Evolutionary conservation across 2,797 vertebrate genomes (phyloP).

Genomic region (Pseudotriccus pelzelni): DNA sequence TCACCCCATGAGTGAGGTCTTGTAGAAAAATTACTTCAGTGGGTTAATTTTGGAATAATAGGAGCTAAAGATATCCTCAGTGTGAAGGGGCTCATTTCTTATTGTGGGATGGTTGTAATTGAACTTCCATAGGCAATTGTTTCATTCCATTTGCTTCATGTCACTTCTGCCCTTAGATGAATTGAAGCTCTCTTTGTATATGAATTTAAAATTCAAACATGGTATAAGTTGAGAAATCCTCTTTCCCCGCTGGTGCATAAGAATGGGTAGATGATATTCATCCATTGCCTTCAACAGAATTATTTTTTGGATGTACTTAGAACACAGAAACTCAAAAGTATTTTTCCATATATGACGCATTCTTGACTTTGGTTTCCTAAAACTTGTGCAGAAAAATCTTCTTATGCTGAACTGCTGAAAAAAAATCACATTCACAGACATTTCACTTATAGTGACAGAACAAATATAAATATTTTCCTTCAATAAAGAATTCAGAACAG

Average conservation of each 20-base stretch:
- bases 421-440: not conserved
- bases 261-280: not conserved
- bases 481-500: not conserved
- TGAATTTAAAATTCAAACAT: not conserved
- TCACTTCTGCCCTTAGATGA: not conserved
- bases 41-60: not conserved
- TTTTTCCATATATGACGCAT: not conserved
- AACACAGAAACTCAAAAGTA: not conserved
- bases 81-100: not conserved
- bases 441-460: not conserved
- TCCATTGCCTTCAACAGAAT: not conserved
- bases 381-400: not conserved
- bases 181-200: not conserved
- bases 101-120: not conserved
- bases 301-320: not conserved
- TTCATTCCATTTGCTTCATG: not conserved
- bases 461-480: not conserved
- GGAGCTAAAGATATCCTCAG: not conserved
- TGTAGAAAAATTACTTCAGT: not conserved
- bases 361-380: not conserved
- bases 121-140: not conserved
- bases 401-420: not conserved
- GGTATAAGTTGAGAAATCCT: not conserved
- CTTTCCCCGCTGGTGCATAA: not conserved
- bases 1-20: not conserved